phyloP scores from a whole-genome alignment of 2,113 vertebrate species.

The Tachycineta bicolor region DNA sequence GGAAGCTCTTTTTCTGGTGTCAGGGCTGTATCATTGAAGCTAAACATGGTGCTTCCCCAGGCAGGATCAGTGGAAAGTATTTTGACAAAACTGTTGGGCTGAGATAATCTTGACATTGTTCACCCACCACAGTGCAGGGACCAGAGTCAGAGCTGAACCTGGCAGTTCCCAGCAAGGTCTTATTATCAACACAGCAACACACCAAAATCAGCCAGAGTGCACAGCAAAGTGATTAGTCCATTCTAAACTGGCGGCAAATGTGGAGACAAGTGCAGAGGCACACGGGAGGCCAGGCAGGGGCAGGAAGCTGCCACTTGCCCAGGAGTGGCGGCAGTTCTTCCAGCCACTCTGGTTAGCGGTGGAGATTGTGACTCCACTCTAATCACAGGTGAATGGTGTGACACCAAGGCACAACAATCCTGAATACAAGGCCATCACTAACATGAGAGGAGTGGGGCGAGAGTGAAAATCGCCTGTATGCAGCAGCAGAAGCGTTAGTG shows the following conservation, averaged over 20 bases:
- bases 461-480: neutral
- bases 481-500: neutral
- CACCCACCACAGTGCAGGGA: neutral
- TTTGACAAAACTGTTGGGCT: neutral
- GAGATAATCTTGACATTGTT: neutral
- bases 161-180: neutral
- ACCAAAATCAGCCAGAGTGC: neutral
- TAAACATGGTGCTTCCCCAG: neutral
- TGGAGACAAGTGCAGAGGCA: neutral
- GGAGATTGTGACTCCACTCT: neutral
- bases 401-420: neutral
- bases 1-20: constrained; percentile 1
- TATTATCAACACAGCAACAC: neutral
- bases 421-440: neutral
- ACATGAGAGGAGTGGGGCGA: accelerated
- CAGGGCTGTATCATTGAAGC: neutral
- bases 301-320: accelerated
- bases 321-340: accelerated
- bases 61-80: neutral
- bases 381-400: neutral
- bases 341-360: neutral
- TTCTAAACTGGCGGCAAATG: neutral
- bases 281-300: neutral
- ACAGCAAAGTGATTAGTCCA: neutral
- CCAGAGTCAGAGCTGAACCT: neutral